These are phyloP conservation scores for Octomys mimax DNA, from an alignment of 2,797 vertebrate species.

Conservation along the genomic window DNA sequence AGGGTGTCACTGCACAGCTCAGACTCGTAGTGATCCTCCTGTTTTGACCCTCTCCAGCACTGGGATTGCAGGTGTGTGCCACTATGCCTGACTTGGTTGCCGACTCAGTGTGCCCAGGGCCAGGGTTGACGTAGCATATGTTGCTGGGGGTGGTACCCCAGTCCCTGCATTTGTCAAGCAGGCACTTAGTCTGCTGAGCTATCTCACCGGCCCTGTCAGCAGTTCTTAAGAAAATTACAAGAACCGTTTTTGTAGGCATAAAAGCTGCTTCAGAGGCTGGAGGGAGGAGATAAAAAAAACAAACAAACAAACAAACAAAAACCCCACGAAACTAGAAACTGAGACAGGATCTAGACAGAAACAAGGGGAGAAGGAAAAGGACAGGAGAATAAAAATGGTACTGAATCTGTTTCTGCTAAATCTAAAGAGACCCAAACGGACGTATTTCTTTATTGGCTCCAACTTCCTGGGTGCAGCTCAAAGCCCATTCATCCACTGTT, in stretches of 20 bases:
- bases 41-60: too few relatives aligned
- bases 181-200: too few relatives aligned
- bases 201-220: background rate
- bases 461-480: slow-evolving; percentile 20
- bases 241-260: slow-evolving; percentile 61
- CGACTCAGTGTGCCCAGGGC: too few relatives aligned
- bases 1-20: too few relatives aligned
- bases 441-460: background rate
- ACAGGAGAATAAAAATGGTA: background rate
- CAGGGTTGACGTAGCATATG: too few relatives aligned
- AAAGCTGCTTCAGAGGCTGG: slow-evolving; percentile 50
- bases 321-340: background rate
- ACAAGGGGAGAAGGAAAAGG: background rate
- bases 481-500: background rate
- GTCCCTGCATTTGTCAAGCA: too few relatives aligned
- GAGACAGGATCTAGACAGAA: slow-evolving; percentile 42
- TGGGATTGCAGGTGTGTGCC: too few relatives aligned
- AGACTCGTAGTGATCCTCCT: too few relatives aligned
- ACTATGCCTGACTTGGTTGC: too few relatives aligned
- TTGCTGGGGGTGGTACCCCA: too few relatives aligned
- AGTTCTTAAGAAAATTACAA: slow-evolving; percentile 49
- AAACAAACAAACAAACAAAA: background rate
- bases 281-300: slow-evolving; percentile 53
- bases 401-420: background rate
- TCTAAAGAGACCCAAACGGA: slow-evolving; percentile 27